Base-by-base conservation (phyloP, 2,113 vertebrate genomes). In the Paracanthobrama guichenoti region DNA sequence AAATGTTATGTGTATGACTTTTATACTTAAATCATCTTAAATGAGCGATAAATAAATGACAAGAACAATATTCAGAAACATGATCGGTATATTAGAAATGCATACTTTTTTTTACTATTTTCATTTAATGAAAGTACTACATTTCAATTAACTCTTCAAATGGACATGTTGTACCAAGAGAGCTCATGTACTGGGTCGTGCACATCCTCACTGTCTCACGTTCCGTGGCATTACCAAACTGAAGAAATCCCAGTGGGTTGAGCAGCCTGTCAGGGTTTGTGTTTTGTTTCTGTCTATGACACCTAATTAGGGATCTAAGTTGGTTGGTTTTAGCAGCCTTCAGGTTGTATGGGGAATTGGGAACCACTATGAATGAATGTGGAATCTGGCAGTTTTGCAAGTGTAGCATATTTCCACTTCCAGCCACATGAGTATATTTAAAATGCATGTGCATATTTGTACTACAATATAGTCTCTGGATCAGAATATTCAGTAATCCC, bases 271-370 rank as follows among this genome's bases (percentile, higher is more conserved):
- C 89, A 89, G 81, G 92, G 89, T 91, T 89, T 92, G 89, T 93
- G 90, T 92, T 92, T 92, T 88, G 88, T 91, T 90, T 90, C 80
- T 24, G 66, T 91, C 91, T 92, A 89, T 93, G 92, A 91, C 92
- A 93, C 90, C 92, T 92, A 92, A 93, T 94, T 94, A 94, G 88
- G 55, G 89, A 87, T 90, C 90, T 89, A 91, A 92, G 86, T 82
- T 82, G 82, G 84, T 85, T 86, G 77, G 83, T 87, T 90, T 88
- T 87, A 88, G 86, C 88, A 82, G 85, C 85, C 84, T 88, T 86
- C 85, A 81, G 87, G 81, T 85, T 76, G 87, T 86, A 88, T 71
- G 85, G 89, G 90, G 88, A 90, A 89, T 89, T 86, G 85, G 90
- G 91, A 88, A 90, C 90, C 90, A 89, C 86, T 84, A 91, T 89